Base-by-base conservation (phyloP, 2,113 vertebrate genomes). In the Platichthys stellatus region DNA sequence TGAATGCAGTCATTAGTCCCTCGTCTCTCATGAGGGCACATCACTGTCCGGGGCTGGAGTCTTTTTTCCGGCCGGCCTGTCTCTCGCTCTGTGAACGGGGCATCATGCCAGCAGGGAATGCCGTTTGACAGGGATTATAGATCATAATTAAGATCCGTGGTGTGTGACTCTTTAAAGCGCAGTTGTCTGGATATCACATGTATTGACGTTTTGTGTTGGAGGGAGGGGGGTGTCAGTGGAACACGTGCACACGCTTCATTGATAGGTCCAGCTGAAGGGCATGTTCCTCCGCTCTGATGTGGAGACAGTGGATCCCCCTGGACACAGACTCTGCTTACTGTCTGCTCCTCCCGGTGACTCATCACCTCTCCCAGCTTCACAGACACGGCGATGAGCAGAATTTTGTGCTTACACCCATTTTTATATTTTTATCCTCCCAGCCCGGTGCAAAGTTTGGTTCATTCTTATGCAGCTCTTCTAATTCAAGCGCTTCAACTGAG, bases 121-220 rank as follows among this genome's bases (percentile, higher is more conserved):
- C 17, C 20, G 51, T 76, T 76, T 78, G 72, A 67, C 80, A 76
- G 75, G 56, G 56, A 76, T 81, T 88, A 72, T 73, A 24, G 69
- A 73, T 84, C 85, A 72, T 70, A 59, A 86, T 90, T 82, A 80
- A 78, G 69, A 58, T 76, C 38, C 62, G 5, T 66, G 35, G 40
- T 78, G 60, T 78, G 60, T 58, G 49, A 20, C 18, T 53, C 57
- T 77, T 75, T 73, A 66, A 56, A 8, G 58, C 68, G 69, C 56
- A 71, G 28, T 59, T 63, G 73, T 86, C 67, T 74, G 62, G 60
- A 72, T 61, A 71, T 85, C 28, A 62, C 54, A 69, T 67, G 70
- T 83, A 86, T 72, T 80, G 28, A 77, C 53, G 8, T 75, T 78
- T 81, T 56, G 21, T 51, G 20, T 35, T 14, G 17, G 47, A 1